Percentiles rank a stretch among this genome's conserved stretches.
Evolutionary conservation across 1,140 invertebrate genomes (phyloP).

Genomic region (Listronotus bonariensis): DNA sequence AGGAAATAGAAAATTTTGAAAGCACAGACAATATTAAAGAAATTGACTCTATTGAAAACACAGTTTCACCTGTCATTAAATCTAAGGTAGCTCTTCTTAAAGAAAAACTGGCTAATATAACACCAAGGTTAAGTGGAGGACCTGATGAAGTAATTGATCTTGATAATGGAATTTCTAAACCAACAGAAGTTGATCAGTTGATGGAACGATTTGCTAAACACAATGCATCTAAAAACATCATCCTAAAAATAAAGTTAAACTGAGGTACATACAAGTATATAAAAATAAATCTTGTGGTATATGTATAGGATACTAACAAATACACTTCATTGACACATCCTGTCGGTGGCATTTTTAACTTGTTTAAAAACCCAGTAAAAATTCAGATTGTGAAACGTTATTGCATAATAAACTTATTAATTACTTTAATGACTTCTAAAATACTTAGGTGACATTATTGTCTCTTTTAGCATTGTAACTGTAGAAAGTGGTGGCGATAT

Average conservation of each 20-base stretch:
- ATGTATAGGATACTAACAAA: too few relatives aligned
- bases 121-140: constrained; percentile 62
- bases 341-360: not conserved
- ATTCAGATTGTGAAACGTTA: too few relatives aligned
- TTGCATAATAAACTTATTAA: too few relatives aligned
- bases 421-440: constrained; percentile 2
- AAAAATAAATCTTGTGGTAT: too few relatives aligned
- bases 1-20: constrained; percentile 37
- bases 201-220: constrained; percentile 68
- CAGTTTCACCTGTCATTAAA: constrained; percentile 5
- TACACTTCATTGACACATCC: not conserved
- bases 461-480: constrained; percentile 47
- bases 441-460: constrained; percentile 27
- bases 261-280: constrained; percentile 44
- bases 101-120: constrained; percentile 48
- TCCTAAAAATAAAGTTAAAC: constrained; percentile 56
- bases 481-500: constrained; percentile 53
- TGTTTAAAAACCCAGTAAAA: not conserved
- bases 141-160: constrained; percentile 67
- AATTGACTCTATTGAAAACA: constrained; percentile 5
- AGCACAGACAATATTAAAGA: constrained; percentile 1
- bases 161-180: constrained; percentile 53
- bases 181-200: constrained; percentile 62
- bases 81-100: constrained; percentile 43
- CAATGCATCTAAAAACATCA: constrained; percentile 57